Percentiles rank a stretch among this genome's conserved stretches.
Evolutionary conservation across 2,797 vertebrate species (phyloP).

Genomic region (Megalops cyprinoides): DNA sequence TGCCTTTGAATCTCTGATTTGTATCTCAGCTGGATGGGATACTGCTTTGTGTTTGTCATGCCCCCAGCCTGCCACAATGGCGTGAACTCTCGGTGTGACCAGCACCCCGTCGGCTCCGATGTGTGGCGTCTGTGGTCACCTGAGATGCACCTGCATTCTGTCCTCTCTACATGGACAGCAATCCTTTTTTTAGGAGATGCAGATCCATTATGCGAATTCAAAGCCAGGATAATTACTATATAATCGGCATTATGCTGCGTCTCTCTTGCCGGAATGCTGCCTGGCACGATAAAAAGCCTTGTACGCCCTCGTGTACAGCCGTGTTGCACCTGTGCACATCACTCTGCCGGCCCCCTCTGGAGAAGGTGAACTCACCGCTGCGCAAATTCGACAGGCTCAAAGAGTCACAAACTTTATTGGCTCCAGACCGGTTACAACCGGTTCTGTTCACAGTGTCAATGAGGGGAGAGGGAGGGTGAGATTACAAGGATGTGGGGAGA

Average conservation of each 20-base stretch:
- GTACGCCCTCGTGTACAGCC: not conserved
- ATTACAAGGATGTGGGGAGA: no score
- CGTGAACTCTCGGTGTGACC: no score
- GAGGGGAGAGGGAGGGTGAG: constrained; percentile 48
- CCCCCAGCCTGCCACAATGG: not conserved
- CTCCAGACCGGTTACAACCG: not conserved
- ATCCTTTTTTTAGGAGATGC: not conserved
- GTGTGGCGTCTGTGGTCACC: not conserved
- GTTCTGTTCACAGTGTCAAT: constrained; percentile 28
- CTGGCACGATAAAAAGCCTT: not conserved
- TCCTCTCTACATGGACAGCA: not conserved
- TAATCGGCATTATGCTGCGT: not conserved
- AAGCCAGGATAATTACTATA: not conserved
- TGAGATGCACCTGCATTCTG: not conserved
- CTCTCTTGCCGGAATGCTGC: not conserved
- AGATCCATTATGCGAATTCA: not conserved
- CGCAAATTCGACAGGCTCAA: not conserved
- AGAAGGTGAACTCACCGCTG: not conserved
- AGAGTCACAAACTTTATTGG: not conserved
- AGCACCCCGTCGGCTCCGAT: not conserved
- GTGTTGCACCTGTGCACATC: not conserved
- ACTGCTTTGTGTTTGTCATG: not conserved
- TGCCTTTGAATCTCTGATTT: no score
- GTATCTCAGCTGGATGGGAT: not conserved
- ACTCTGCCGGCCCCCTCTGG: not conserved